Evolutionary conservation across 2,797 vertebrate genomes (phyloP).

Genomic region (Alosa sapidissima): DNA sequence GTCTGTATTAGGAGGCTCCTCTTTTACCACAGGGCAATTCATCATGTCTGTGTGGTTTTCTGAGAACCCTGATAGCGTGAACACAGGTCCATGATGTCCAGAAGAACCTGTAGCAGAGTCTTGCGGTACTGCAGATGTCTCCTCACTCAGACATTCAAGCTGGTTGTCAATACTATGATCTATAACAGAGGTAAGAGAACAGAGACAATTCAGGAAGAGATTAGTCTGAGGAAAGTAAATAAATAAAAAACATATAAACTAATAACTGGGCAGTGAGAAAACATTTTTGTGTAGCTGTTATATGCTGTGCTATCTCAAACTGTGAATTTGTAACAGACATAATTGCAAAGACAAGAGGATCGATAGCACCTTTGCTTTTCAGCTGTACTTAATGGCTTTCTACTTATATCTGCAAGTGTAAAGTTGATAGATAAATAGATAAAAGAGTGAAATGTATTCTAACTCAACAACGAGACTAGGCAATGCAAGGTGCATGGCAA

Average conservation of each 20-base stretch:
- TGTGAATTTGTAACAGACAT: too few relatives aligned
- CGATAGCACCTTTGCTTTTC: constrained; percentile 2
- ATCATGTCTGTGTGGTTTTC: background rate
- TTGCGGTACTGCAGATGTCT: background rate
- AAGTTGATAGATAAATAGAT: too few relatives aligned
- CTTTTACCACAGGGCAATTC: background rate
- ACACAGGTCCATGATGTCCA: background rate
- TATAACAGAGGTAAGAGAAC: background rate
- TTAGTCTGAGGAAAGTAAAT: background rate
- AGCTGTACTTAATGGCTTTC: background rate
- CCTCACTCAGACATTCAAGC: background rate
- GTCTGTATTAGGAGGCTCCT: background rate
- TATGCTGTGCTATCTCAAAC: background rate
- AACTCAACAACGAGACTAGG: too few relatives aligned
- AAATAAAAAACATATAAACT: background rate
- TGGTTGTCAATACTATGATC: background rate
- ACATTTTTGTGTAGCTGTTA: too few relatives aligned
- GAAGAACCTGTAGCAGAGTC: background rate
- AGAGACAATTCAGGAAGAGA: background rate
- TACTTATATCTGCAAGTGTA: background rate
- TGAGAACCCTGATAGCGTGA: background rate
- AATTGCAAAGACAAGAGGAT: background rate
- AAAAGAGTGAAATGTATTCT: too few relatives aligned
- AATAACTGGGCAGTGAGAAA: too few relatives aligned
- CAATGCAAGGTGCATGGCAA: background rate